Evolutionary conservation across 2,113 vertebrate species (phyloP).

Genomic region (Etheostoma spectabile): DNA sequence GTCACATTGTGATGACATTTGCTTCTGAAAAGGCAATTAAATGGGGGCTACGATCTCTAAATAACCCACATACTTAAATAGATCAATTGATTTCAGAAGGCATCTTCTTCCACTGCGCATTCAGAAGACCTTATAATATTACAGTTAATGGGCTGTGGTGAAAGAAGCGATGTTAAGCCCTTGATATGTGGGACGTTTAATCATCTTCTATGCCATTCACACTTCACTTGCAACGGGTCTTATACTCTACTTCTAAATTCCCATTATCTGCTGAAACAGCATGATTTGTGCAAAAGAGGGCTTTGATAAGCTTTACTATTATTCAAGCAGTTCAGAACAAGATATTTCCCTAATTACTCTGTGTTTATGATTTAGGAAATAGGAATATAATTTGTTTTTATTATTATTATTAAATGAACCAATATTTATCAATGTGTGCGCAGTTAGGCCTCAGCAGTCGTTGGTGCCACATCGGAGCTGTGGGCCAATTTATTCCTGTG

Average conservation of each 20-base stretch:
- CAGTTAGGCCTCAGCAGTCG: neutral
- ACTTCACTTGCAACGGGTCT: slow-evolving; percentile 31
- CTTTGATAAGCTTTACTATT: neutral
- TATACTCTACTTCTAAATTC: slow-evolving; percentile 14
- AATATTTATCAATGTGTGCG: neutral
- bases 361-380: neutral
- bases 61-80: slow-evolving; percentile 68
- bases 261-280: slow-evolving; percentile 44
- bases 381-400: neutral
- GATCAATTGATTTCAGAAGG: slow-evolving; percentile 74
- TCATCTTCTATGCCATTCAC: slow-evolving; percentile 71
- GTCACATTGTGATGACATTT: slow-evolving; percentile 71
- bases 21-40: slow-evolving; percentile 70
- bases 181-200: slow-evolving; percentile 67
- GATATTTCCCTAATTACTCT: neutral
- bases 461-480: neutral
- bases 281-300: slow-evolving; percentile 7
- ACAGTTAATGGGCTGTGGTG: slow-evolving; percentile 62
- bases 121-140: slow-evolving; percentile 49
- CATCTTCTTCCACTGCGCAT: slow-evolving; percentile 41
- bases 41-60: slow-evolving; percentile 62
- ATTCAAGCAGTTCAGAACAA: neutral
- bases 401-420: neutral
- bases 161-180: slow-evolving; percentile 53
- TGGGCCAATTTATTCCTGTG: slow-evolving; percentile 7